Percentiles rank a stretch among this genome's conserved stretches.
Conservation (phyloP, 2,888 invertebrate genomes). For the Eupsilia transversa region DNA sequence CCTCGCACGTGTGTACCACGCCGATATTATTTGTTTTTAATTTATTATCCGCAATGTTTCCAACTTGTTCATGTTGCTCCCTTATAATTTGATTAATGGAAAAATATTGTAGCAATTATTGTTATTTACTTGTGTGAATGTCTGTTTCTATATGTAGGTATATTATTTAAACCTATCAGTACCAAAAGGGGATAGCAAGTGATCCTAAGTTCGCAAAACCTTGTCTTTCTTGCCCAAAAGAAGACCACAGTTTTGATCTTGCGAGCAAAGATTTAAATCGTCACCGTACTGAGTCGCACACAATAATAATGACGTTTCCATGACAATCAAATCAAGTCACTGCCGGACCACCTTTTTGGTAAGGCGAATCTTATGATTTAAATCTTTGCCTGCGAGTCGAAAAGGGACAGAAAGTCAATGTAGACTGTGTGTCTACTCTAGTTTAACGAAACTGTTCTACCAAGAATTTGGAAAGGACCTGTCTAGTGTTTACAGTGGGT, state of each 20-base stretch:
- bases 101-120: slow-evolving; percentile 63
- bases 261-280: background rate
- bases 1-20: slow-evolving; percentile 33
- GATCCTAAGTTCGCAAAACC: background rate
- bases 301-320: background rate
- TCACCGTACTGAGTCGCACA: background rate
- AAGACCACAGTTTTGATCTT: background rate
- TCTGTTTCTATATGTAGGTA: background rate
- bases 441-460: background rate
- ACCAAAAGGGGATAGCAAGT: background rate
- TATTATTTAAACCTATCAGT: too few relatives aligned
- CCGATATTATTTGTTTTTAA: slow-evolving; percentile 69
- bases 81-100: slow-evolving; percentile 73
- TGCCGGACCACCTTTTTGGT: background rate
- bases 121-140: slow-evolving; percentile 28
- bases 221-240: background rate
- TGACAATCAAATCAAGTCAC: background rate
- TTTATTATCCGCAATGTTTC: slow-evolving; percentile 67
- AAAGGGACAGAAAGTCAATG: background rate
- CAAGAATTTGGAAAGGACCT: background rate
- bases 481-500: background rate
- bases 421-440: background rate
- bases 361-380: background rate
- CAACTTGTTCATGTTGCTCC: slow-evolving; percentile 64
- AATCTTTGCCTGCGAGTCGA: background rate